Conservation (phyloP, 2,888 invertebrate genomes). For the Megastigmus dorsalis region DNA sequence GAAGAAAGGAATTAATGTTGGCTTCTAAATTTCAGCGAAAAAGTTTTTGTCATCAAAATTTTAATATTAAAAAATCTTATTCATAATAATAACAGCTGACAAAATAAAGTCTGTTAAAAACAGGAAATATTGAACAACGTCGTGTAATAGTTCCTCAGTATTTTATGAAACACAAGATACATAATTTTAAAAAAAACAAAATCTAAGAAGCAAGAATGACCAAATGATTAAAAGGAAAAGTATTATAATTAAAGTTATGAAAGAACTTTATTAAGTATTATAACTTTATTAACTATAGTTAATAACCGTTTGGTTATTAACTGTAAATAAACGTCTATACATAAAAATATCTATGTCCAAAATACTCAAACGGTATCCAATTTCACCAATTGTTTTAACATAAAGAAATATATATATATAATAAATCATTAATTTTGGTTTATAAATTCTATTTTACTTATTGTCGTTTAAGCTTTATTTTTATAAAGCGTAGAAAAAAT, state of each 20-base stretch:
- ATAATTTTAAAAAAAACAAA: neutral
- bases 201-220: no score
- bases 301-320: no score
- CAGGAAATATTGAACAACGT: neutral
- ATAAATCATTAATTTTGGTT: neutral
- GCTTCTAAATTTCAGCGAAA: constrained; percentile 67
- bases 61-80: constrained; percentile 32
- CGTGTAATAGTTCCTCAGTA: constrained; percentile 24
- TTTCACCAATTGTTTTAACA: constrained; percentile 19
- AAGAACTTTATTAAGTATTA: neutral
- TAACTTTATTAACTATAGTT: no score
- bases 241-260: constrained; percentile 11
- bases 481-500: constrained; percentile 49
- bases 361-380: constrained; percentile 18
- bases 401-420: no score
- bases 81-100: constrained; percentile 22
- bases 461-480: constrained; percentile 59
- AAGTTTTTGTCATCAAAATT: constrained; percentile 22
- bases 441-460: constrained; percentile 52
- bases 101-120: constrained; percentile 41
- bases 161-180: constrained; percentile 28
- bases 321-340: no score
- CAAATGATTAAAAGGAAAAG: no score
- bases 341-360: constrained; percentile 8
- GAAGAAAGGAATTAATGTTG: constrained; percentile 90